A percentile compares a stretch with the other conserved stretches of the same genome.
Evolutionary conservation across 2,888 invertebrate genomes (phyloP).

Genomic region (Shargacucullia verbasci): DNA sequence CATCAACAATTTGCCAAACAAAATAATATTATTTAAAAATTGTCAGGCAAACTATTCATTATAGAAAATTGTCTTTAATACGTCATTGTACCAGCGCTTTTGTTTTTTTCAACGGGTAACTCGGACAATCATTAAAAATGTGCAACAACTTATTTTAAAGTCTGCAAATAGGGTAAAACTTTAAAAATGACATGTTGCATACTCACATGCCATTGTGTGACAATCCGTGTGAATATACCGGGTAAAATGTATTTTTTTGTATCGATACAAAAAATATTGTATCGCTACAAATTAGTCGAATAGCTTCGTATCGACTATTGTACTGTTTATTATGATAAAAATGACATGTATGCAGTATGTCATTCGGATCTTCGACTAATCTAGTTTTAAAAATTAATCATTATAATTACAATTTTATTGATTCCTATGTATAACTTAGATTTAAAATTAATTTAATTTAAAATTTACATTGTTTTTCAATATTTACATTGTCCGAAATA

Average conservation of each 20-base stretch:
- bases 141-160: constrained; percentile 3
- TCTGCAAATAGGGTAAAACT: not conserved
- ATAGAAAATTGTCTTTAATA: too few relatives aligned
- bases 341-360: constrained; percentile 34
- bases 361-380: constrained; percentile 8
- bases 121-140: too few relatives aligned
- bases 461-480: constrained; percentile 35
- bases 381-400: not conserved
- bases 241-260: not conserved
- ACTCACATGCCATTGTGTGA: constrained; percentile 18
- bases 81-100: too few relatives aligned
- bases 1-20: too few relatives aligned
- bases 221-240: constrained; percentile 23
- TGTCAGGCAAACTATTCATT: too few relatives aligned
- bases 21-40: too few relatives aligned
- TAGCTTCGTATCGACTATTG: constrained; percentile 35
- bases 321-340: constrained; percentile 31
- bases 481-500: constrained; percentile 40
- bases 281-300: constrained; percentile 11
- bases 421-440: constrained; percentile 2
- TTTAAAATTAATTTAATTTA: constrained; percentile 1
- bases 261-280: constrained; percentile 5
- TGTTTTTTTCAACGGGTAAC: too few relatives aligned
- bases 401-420: constrained; percentile 18
- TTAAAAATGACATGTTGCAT: constrained; percentile 19